Base-by-base conservation (phyloP, 2,113 vertebrate species). In the Eretmochelys imbricata region DNA sequence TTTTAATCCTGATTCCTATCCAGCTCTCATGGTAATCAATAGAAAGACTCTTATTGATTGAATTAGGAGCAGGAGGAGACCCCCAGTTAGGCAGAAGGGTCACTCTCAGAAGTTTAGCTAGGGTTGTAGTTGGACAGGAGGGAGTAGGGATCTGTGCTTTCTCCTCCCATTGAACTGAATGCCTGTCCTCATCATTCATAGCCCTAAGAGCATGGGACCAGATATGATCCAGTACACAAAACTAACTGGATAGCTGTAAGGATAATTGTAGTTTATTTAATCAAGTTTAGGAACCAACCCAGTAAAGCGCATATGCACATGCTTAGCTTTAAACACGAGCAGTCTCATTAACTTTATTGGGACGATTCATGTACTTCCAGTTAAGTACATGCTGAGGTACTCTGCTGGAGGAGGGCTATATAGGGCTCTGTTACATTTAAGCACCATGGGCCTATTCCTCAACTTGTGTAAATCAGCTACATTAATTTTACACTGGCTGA, bases 61-160 rank as follows among this genome's bases (percentile, higher is more conserved):
- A 89, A 13, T 48, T 35, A 85, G 62, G 87, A 0, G 0, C 53
- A 42, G 55, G 85, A 0, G 0, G 49, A 31, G 57, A 81, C 27
- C 65, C 46, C 0, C 2, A 80, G 31, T 85, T 57, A 38, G 65
- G 22, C 29, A 84, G 27, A 83, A 86, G 46, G 80, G 75, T 31
- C 54, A 49, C 5, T 0, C 42, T 42, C 2, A 1, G 29, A 82
- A 80, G 54, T 51, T 50, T 57, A 55, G 10, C 51, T 80, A 80
- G 82, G 54, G 10, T 12, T 20, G 31, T 27, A 20, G 50, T 22
- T 89, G 27, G 19, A 27, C 29, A 14, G 6, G 53, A 25, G 55
- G 49, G 72, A 50, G 19, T 0, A 1, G 31, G 85, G 54, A 35
- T 3, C 0, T 29, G 76, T 72, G 65, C 76, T 31, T 24, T 55